Evolutionary conservation across 2,113 vertebrate species (phyloP).

Genomic region (Apteryx mantelli): DNA sequence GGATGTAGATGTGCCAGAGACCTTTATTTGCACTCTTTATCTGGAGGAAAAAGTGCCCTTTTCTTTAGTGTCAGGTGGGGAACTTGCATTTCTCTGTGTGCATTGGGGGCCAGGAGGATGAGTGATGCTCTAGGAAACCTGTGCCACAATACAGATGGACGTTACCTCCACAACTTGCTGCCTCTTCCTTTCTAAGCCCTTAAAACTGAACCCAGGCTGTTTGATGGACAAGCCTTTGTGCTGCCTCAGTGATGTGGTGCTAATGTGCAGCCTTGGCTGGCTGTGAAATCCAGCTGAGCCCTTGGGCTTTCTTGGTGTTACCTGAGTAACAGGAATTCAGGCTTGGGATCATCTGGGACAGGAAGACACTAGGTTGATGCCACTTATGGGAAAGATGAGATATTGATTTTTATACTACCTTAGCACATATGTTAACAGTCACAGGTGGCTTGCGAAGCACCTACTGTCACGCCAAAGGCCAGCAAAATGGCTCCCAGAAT

Average conservation of each 20-base stretch:
- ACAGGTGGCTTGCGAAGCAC: constrained; percentile 8
- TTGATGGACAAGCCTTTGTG: not conserved
- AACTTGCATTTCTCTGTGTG: not conserved
- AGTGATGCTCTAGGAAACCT: not conserved
- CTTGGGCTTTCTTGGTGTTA: not conserved
- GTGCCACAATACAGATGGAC: rapidly evolving
- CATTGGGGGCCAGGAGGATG: not conserved
- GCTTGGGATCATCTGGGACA: not conserved
- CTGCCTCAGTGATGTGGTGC: not conserved
- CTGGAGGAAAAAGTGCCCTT: not conserved
- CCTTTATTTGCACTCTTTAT: not conserved
- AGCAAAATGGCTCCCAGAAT: not conserved
- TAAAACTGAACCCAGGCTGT: not conserved
- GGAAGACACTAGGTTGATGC: not conserved
- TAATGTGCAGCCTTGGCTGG: not conserved
- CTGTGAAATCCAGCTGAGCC: not conserved
- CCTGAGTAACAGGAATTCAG: not conserved
- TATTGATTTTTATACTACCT: not conserved
- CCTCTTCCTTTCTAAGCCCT: not conserved
- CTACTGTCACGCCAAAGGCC: not conserved
- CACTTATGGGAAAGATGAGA: not conserved
- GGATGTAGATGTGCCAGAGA: not conserved
- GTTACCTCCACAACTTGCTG: not conserved
- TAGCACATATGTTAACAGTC: not conserved
- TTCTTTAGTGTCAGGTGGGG: not conserved